Conservation (phyloP, 2,888 invertebrate genomes). For the Thumatha senex region DNA sequence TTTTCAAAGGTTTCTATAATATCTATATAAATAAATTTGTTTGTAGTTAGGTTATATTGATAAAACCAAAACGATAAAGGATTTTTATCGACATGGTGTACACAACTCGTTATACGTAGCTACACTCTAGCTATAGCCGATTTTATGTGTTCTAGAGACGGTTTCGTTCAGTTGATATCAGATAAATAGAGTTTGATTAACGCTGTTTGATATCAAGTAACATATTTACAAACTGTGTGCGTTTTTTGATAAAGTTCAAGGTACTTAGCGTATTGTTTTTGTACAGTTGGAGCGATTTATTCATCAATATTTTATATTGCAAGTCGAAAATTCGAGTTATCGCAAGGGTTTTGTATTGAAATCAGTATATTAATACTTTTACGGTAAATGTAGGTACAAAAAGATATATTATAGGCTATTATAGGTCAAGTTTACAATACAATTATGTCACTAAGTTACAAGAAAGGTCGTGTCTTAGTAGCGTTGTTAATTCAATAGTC, state of each 20-base stretch:
- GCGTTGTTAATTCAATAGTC: slow-evolving; percentile 38
- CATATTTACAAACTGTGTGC: slow-evolving; percentile 28
- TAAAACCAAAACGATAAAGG: slow-evolving; percentile 17
- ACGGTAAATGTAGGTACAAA: too few relatives aligned
- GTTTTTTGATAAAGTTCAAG: slow-evolving; percentile 39
- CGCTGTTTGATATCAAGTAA: slow-evolving; percentile 41
- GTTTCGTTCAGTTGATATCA: slow-evolving; percentile 42
- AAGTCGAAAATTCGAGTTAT: neutral
- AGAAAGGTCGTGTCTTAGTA: slow-evolving; percentile 38
- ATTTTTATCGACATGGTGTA: slow-evolving; percentile 3
- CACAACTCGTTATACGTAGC: slow-evolving; percentile 11
- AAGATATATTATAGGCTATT: too few relatives aligned
- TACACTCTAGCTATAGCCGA: neutral
- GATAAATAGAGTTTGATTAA: slow-evolving; percentile 54
- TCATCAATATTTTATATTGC: neutral
- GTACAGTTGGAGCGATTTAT: slow-evolving; percentile 13
- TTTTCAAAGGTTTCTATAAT: slow-evolving; percentile 17
- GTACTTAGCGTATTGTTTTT: slow-evolving; percentile 14
- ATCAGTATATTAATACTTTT: too few relatives aligned
- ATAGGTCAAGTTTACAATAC: neutral
- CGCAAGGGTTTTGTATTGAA: too few relatives aligned
- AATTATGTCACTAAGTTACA: slow-evolving; percentile 11
- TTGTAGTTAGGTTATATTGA: slow-evolving; percentile 23
- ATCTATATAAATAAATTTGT: slow-evolving; percentile 3
- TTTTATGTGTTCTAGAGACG: slow-evolving; percentile 23